Percentiles rank a stretch among this genome's conserved stretches.
Conservation (phyloP, 2,888 invertebrate species). For the Diplazon laetatorius region DNA sequence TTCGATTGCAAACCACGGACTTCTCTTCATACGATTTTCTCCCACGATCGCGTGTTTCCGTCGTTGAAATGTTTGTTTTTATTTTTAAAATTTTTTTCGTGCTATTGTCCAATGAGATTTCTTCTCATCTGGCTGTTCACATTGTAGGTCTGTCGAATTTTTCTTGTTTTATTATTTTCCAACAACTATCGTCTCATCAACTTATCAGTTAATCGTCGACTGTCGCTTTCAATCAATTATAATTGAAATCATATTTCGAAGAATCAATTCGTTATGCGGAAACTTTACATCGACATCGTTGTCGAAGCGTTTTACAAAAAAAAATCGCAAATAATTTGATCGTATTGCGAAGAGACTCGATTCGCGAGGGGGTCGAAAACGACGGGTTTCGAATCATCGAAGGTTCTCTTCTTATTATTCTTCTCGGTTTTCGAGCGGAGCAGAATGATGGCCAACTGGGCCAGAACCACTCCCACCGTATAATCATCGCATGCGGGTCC, state of each 20-base stretch:
- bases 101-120: slow-evolving; percentile 21
- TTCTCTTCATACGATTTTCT: slow-evolving; percentile 6
- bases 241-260: background rate
- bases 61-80: slow-evolving; percentile 8
- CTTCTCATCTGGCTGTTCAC: too few relatives aligned
- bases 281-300: background rate
- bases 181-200: too few relatives aligned
- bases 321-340: slow-evolving; percentile 17
- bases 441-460: slow-evolving; percentile 34
- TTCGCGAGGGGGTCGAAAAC: slow-evolving; percentile 26
- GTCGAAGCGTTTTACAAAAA: background rate
- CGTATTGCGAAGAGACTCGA: slow-evolving; percentile 1
- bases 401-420: slow-evolving; percentile 30
- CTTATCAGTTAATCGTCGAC: too few relatives aligned
- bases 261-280: background rate
- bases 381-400: slow-evolving; percentile 22
- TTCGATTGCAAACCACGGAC: slow-evolving; percentile 37
- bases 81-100: background rate
- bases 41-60: slow-evolving; percentile 19
- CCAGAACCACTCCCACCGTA: slow-evolving; percentile 36
- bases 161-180: too few relatives aligned
- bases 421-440: slow-evolving; percentile 1
- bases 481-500: slow-evolving; percentile 33
- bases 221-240: background rate
- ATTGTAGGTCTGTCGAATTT: too few relatives aligned